phyloP scores from a whole-genome alignment of 2,888 invertebrate genomes.

The Drosophila pseudotalamancana region DNA sequence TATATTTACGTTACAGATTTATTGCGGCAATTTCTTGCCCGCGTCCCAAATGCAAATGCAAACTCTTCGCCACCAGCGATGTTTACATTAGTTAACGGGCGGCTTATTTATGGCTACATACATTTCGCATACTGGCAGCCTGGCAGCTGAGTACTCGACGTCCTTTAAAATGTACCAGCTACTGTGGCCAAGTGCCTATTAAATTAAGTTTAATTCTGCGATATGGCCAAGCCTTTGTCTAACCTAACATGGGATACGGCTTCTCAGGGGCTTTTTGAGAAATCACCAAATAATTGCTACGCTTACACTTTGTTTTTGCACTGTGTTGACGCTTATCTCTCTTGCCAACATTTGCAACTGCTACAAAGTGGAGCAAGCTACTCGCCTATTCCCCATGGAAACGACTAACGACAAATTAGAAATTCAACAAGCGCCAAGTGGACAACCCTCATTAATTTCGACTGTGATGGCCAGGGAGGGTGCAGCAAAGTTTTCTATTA shows the following conservation, averaged over 20 bases:
- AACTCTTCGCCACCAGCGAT: constrained; percentile 59
- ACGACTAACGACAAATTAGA: constrained; percentile 72
- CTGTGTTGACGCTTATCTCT: constrained; percentile 69
- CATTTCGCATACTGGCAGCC: constrained; percentile 19
- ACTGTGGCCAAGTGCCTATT: constrained; percentile 68
- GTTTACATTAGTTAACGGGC: constrained; percentile 81
- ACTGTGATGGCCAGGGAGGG: background rate
- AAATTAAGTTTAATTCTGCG: constrained; percentile 77
- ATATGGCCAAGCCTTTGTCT: constrained; percentile 74
- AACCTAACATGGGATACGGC: constrained; percentile 7
- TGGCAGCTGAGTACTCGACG: constrained; percentile 59
- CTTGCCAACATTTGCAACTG: constrained; percentile 69
- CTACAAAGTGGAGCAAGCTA: constrained; percentile 51
- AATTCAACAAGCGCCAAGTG: constrained; percentile 81
- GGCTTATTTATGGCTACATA: constrained; percentile 69
- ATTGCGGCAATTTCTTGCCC: constrained; percentile 77
- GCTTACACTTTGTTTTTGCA: constrained; percentile 79
- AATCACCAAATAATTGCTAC: constrained; percentile 79
- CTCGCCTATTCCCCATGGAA: constrained; percentile 69
- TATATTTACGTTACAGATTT: constrained; percentile 72
- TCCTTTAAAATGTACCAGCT: constrained; percentile 69
- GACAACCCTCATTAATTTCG: constrained; percentile 80
- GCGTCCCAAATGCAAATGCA: constrained; percentile 78
- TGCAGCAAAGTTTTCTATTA: constrained; percentile 77
- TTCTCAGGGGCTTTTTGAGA: constrained; percentile 43